Evolutionary conservation across 2,113 vertebrate species (phyloP).

Genomic region (Nothoprocta pentlandii): DNA sequence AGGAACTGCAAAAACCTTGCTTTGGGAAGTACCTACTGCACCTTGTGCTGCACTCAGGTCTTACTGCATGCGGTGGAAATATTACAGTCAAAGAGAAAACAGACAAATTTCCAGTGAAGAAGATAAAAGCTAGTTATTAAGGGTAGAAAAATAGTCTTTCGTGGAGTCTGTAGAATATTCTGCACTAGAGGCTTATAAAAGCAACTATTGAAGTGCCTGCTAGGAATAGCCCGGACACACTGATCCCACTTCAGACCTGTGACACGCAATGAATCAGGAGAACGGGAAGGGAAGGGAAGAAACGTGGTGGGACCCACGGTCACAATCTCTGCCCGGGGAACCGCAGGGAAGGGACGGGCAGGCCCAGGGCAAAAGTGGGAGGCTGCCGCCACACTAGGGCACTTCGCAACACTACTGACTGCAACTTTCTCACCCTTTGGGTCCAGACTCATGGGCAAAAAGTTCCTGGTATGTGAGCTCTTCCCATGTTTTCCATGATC

Average conservation of each 20-base stretch:
- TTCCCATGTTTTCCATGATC: background rate
- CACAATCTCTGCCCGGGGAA: background rate
- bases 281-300: accelerated
- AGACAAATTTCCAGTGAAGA: background rate
- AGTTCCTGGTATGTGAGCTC: too few species aligned
- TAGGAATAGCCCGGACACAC: background rate
- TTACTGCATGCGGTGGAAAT: background rate
- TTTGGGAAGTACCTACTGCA: background rate
- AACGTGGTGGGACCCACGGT: accelerated
- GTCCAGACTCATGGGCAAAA: background rate
- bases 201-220: background rate
- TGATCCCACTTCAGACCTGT: background rate
- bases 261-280: accelerated
- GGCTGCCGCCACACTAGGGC: too few species aligned
- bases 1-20: background rate
- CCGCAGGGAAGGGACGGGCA: accelerated
- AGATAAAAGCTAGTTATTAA: background rate
- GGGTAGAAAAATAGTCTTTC: background rate
- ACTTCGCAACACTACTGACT: background rate
- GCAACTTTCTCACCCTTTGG: background rate
- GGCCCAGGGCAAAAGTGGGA: accelerated
- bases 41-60: background rate
- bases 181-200: background rate
- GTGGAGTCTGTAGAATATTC: background rate
- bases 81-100: background rate